These are phyloP conservation scores for Dasyprocta punctata DNA, from an alignment of 2,113 vertebrate species.

Conservation along the genomic window DNA sequence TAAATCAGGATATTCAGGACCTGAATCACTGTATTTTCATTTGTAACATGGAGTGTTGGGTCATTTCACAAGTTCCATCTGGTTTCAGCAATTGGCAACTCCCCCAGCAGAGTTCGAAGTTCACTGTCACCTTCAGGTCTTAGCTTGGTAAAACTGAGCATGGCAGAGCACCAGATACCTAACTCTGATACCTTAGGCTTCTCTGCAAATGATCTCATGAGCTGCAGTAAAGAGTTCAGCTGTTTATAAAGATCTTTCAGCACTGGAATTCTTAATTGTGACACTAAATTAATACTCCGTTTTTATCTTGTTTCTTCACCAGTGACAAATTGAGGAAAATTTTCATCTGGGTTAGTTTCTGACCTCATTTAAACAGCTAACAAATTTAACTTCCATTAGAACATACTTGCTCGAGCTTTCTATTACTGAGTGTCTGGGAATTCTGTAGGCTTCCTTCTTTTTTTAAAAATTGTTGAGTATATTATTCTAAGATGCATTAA, in stretches of 20 bases:
- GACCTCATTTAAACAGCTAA: constrained; percentile 44
- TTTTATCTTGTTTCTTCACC: constrained; percentile 17
- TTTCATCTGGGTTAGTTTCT: constrained; percentile 43
- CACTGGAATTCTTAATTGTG: constrained; percentile 18
- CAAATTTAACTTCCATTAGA: constrained; percentile 1
- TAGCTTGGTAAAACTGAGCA: background rate
- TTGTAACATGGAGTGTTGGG: background rate
- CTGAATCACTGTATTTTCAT: background rate
- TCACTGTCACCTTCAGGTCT: background rate
- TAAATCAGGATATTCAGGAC: background rate
- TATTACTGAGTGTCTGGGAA: background rate
- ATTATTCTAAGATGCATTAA: constrained; percentile 2
- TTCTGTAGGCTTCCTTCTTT: background rate
- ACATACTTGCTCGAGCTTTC: background rate
- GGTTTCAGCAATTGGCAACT: background rate
- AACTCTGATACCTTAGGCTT: background rate
- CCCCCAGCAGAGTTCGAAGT: background rate
- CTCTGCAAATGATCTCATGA: background rate
- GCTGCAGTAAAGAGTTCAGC: background rate
- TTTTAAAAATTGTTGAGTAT: background rate
- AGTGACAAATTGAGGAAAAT: constrained; percentile 19
- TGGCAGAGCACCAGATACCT: background rate
- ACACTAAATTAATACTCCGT: background rate
- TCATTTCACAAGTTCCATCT: background rate
- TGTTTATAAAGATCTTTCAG: background rate